A percentile compares a stretch with the other conserved stretches of the same genome.
phyloP scores from a whole-genome alignment of 2,113 vertebrate species.

The Phylloscopus whistleri region DNA sequence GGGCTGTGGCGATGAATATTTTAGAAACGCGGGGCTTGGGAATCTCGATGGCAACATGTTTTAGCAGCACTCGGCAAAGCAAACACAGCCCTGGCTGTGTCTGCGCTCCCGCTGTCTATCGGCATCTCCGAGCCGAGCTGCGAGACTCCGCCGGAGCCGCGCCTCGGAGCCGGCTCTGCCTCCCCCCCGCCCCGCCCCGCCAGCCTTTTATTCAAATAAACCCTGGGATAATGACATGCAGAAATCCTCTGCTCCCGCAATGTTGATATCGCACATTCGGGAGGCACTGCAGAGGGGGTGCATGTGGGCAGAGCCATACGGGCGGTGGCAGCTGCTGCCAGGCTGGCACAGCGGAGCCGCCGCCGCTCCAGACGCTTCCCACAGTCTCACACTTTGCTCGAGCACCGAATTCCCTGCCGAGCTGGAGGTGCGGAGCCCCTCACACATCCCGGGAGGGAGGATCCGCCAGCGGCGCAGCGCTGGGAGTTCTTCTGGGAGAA shows the following conservation, averaged over 20 bases:
- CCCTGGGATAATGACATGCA: conserved; percentile 54
- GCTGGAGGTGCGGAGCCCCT: background rate
- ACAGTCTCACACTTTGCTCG: conserved; percentile 48
- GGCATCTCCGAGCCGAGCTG: conserved; percentile 25
- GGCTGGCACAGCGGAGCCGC: conserved; percentile 36
- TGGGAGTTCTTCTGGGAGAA: background rate
- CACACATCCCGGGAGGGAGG: background rate
- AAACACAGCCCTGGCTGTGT: conserved; percentile 27
- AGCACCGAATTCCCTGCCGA: background rate
- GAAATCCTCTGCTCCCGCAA: conserved; percentile 28
- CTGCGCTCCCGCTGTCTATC: conserved; percentile 39
- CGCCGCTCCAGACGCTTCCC: conserved; percentile 22
- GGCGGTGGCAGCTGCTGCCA: conserved; percentile 54
- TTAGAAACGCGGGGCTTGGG: conserved; percentile 36
- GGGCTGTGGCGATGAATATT: conserved; percentile 58
- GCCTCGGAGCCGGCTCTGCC: background rate
- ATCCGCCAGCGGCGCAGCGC: background rate
- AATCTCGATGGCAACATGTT: conserved; percentile 56
- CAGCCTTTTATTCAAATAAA: conserved; percentile 49
- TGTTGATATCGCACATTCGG: conserved; percentile 58
- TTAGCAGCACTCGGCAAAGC: conserved; percentile 23
- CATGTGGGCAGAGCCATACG: conserved; percentile 61
- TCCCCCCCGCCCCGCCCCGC: background rate
- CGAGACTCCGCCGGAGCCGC: conserved; percentile 44
- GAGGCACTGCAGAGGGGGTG: conserved; percentile 29